These are phyloP conservation scores for Myiagra hebetior DNA, from an alignment of 2,113 vertebrate species.

Conservation along the genomic window DNA sequence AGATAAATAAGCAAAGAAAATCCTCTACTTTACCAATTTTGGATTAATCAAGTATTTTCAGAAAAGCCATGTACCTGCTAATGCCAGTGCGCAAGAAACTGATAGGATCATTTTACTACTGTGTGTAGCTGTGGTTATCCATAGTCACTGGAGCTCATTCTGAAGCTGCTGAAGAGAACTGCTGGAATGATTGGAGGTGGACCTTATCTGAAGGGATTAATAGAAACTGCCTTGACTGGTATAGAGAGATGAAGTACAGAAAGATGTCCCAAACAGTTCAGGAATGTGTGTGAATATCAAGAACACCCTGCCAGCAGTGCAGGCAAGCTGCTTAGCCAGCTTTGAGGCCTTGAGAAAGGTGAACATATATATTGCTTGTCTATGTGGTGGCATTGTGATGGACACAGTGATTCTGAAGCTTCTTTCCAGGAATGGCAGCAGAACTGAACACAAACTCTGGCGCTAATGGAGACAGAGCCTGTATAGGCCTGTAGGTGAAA, in stretches of 20 bases:
- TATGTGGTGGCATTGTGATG: neutral
- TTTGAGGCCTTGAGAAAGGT: neutral
- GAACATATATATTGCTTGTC: neutral
- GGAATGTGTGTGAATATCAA: neutral
- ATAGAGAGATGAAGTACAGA: neutral
- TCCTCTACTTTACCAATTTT: neutral
- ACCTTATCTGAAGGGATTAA: neutral
- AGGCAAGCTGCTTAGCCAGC: neutral
- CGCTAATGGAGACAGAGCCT: slow-evolving; percentile 13
- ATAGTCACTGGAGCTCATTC: neutral
- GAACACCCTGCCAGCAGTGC: neutral
- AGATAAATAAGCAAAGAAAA: neutral
- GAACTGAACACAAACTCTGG: slow-evolving; percentile 11
- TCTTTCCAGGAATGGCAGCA: neutral
- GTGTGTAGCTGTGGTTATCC: neutral
- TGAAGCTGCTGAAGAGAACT: neutral
- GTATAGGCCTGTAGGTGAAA: slow-evolving; percentile 37
- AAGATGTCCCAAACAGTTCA: neutral
- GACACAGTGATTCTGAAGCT: neutral
- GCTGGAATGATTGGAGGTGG: neutral
- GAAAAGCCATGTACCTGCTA: neutral
- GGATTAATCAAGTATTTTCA: neutral
- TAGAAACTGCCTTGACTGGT: neutral
- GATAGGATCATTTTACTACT: neutral
- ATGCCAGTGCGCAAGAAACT: neutral